Conservation (phyloP, 2,113 vertebrate species). For the Platichthys flesus region DNA sequence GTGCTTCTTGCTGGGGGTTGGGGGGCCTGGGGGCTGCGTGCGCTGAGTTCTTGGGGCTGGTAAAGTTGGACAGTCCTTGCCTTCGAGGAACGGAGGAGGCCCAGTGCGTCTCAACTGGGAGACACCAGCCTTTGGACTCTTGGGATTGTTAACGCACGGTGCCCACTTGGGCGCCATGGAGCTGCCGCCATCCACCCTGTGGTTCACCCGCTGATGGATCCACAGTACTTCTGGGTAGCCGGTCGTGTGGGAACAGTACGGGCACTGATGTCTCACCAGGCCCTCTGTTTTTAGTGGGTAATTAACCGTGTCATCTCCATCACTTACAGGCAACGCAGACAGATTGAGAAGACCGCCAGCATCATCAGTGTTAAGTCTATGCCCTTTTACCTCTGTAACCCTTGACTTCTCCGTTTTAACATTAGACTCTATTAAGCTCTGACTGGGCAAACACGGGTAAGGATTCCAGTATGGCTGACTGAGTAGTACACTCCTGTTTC, state of each 20-base stretch:
- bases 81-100: conserved; percentile 90
- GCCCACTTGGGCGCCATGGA: conserved; percentile 89
- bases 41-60: conserved; percentile 84
- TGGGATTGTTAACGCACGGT: conserved; percentile 82
- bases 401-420: conserved; percentile 51
- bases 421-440: conserved; percentile 49
- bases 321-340: conserved; percentile 42
- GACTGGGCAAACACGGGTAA: conserved; percentile 53
- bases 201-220: conserved; percentile 94
- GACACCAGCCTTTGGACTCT: conserved; percentile 80
- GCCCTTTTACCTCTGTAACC: conserved; percentile 51
- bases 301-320: conserved; percentile 3
- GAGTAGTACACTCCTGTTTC: conserved; percentile 82
- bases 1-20: conserved; percentile 17
- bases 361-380: conserved; percentile 30
- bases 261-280: conserved; percentile 88
- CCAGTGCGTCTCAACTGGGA: conserved; percentile 89
- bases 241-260: conserved; percentile 91
- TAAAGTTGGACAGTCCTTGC: conserved; percentile 92
- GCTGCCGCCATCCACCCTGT: conserved; percentile 89
- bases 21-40: conserved; percentile 84
- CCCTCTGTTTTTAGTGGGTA: conserved; percentile 76
- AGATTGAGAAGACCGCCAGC: conserved; percentile 71
- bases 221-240: conserved; percentile 95
- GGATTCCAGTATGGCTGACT: conserved; percentile 80